Evolutionary conservation across 2,888 invertebrate species (phyloP).

Genomic region (Lasioglossum calceatum): DNA sequence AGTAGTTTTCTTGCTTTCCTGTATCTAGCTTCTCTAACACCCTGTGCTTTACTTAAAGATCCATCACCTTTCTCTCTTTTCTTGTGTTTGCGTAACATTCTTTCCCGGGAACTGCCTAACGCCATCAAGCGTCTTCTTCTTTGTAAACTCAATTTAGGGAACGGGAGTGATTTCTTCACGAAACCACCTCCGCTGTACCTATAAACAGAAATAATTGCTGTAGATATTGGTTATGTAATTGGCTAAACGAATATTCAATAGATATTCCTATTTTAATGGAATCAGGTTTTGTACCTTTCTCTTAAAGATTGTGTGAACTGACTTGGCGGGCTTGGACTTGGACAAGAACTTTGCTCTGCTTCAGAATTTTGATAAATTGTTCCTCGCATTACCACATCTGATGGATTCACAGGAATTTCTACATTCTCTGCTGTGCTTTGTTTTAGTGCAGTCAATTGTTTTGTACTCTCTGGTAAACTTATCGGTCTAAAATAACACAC

Average conservation of each 20-base stretch:
- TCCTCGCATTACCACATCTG: conserved; percentile 80
- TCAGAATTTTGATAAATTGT: conserved; percentile 81
- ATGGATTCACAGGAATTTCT: conserved; percentile 80
- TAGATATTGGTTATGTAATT: not conserved
- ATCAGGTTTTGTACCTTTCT: conserved; percentile 75
- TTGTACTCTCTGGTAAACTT: conserved; percentile 80
- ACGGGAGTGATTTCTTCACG: conserved; percentile 87
- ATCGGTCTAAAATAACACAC: conserved; percentile 73
- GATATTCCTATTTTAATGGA: not conserved
- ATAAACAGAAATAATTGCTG: conserved; percentile 27
- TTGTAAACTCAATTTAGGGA: conserved; percentile 85
- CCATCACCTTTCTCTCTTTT: conserved; percentile 80
- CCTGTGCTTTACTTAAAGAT: conserved; percentile 76
- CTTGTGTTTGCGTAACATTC: conserved; percentile 82
- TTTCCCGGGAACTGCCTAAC: conserved; percentile 83
- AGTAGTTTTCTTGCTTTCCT: conserved; percentile 84
- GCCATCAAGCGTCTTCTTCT: conserved; percentile 85
- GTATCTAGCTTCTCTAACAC: conserved; percentile 81
- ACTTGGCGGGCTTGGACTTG: conserved; percentile 75
- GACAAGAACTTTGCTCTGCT: conserved; percentile 78
- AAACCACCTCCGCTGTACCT: conserved; percentile 86
- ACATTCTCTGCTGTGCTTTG: conserved; percentile 77
- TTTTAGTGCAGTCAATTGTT: conserved; percentile 76
- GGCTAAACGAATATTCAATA: not conserved
- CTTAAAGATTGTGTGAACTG: conserved; percentile 80